A percentile compares a stretch with the other conserved stretches of the same genome.
Conservation (phyloP, 2,888 invertebrate genomes). For the Rhogogaster chlorosoma region DNA sequence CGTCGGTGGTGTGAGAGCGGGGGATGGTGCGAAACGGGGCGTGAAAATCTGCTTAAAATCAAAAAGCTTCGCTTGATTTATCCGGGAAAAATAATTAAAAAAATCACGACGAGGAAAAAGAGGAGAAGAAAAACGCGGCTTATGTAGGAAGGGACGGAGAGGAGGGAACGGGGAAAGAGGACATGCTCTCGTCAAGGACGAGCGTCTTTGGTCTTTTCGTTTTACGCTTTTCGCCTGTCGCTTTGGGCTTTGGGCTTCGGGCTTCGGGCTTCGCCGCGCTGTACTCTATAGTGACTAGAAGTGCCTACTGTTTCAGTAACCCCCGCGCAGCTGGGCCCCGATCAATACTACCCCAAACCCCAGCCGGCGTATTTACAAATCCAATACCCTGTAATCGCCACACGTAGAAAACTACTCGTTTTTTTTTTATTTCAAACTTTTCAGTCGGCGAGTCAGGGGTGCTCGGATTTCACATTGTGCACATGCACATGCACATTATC, state of each 20-base stretch:
- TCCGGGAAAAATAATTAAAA: background rate
- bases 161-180: background rate
- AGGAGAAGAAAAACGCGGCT: background rate
- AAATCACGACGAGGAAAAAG: background rate
- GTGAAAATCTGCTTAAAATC: conserved; percentile 32
- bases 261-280: conserved; percentile 62
- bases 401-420: conserved; percentile 18
- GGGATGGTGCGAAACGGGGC: conserved; percentile 21
- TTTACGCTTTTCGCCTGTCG: conserved; percentile 59
- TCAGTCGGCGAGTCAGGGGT: background rate
- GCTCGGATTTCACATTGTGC: background rate
- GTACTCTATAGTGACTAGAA: conserved; percentile 60
- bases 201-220: conserved; percentile 49
- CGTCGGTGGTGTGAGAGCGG: background rate
- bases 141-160: background rate
- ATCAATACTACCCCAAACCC: conserved; percentile 75
- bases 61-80: conserved; percentile 39
- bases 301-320: conserved; percentile 71
- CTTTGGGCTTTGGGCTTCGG: conserved; percentile 40
- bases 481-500: background rate
- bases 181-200: conserved; percentile 29
- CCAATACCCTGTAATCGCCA: conserved; percentile 62
- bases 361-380: conserved; percentile 72
- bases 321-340: conserved; percentile 67
- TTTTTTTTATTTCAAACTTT: background rate